Base-by-base conservation (phyloP, 2,888 invertebrate genomes). In the Drosophila tripunctata region DNA sequence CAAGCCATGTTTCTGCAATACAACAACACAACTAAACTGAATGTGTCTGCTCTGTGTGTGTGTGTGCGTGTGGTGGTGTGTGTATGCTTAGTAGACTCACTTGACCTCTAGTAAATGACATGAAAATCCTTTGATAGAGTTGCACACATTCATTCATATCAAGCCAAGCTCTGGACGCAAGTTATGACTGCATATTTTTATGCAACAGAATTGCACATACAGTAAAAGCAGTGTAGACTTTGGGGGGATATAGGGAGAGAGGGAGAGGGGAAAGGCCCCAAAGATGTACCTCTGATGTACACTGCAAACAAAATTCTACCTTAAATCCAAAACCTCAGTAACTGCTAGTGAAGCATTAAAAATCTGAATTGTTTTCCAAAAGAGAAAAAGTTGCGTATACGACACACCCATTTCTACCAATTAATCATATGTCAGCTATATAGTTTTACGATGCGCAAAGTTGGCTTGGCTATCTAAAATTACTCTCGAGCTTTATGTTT, bases 21-120 rank as follows among this genome's bases (percentile, higher is more conserved):
- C 31, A 47, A n/a, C 12, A 31, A 54, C 48, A 56, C 24, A 40
- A 38, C 55, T 47, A 30, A 8, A 35, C 15, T n/a, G n/a, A n/a
- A n/a, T 17, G 22, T 12, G 19, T 8, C 2, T 41, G 43, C 30
- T 8, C 8, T 6, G 17, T 52, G 35, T 22, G 35, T 35, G 12
- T 43, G 19, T 36, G 17, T 47, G 45, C 14, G 38, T 52, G 27
- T 19, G 24, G 31, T 36, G 14, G 56, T 52, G 31, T 33, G 38
- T 41, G 21, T 70, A 31, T 54, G 56, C 56, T 55, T 33, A 41
- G 35, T 43, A 66, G 63, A 51, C 38, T 70, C 71, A 67, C 74
- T 81, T 81, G 80, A 81, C 81, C 80, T 70, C 67, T 52, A 74
- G 76, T 63, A 80, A 81, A 82, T 82, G 74, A 70, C 76, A 82